Base-by-base conservation (phyloP, 1,140 invertebrate genomes). In the Euwallacea fornicatus region DNA sequence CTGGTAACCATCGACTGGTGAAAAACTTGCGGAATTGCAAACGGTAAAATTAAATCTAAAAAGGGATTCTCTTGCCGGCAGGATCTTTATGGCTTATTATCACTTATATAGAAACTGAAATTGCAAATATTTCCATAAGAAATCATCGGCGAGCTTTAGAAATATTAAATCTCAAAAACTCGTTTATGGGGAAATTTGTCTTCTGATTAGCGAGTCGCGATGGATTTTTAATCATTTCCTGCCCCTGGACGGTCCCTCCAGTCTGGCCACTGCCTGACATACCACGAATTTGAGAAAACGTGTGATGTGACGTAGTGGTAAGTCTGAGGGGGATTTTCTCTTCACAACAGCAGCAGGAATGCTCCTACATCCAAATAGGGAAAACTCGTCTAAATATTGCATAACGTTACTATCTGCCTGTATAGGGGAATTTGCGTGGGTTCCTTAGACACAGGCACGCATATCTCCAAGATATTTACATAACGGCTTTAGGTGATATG, bases 241-340 rank as follows among this genome's bases (percentile, higher is more conserved):
- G 9, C 46, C 9, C 9, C 46, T 50, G 46, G 13, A 50, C 21
- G 21, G 13, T 50, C 46, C 13, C 13, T 71, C 68, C 73, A 75
- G 77, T 77, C 78, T 74, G 71, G 78, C 78, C 74, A 79, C 78
- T 80, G 76, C 76, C 71, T 78, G 67, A 67, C 78, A 78, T 74
- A 76, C 72, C 78, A 77, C 76, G 73, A 54, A 72, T 74, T 44
- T 61, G 68, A 50, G 47, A 65, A 62, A 65, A 59, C 78, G 78
- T 78, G 78, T 80, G 78, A 80, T 80, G 78, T 80, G 78, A 80
- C 78, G 78, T 80, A 80, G 78, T 80, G 78, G 78, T 80, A 79
- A 78, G 77, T 80, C 77, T 76, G 54, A 73, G 72, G 73, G 73
- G 73, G 72, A 75, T 74, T 75, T 66, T 50, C 9, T 60, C 16